phyloP scores from a whole-genome alignment of 2,113 vertebrate genomes.

The Ramphastos sulfuratus region DNA sequence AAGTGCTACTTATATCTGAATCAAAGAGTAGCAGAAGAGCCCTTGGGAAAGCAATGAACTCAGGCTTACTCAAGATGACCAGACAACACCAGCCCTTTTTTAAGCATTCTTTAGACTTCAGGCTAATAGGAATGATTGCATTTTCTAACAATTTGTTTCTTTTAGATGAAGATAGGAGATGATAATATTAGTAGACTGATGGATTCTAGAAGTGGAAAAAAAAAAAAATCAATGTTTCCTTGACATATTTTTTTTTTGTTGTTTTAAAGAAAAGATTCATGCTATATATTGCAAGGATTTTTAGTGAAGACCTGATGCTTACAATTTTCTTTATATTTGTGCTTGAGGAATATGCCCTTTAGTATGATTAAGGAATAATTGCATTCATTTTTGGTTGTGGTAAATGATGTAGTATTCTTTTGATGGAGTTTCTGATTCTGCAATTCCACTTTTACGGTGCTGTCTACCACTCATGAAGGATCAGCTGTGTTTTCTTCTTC shows the following conservation, averaged over 20 bases:
- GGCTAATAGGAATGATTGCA: not conserved
- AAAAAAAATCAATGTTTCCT: not conserved
- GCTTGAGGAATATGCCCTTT: constrained; percentile 37
- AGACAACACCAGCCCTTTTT: not conserved
- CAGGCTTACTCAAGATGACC: not conserved
- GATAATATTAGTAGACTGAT: not conserved
- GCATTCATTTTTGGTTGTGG: constrained; percentile 61
- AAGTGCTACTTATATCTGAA: constrained; percentile 14
- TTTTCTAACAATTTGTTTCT: not conserved
- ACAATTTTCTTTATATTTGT: constrained; percentile 43
- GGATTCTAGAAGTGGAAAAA: not conserved
- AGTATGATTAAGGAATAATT: constrained; percentile 68
- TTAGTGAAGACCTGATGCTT: constrained; percentile 11
- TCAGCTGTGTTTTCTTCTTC: constrained; percentile 69
- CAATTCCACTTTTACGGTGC: constrained; percentile 63
- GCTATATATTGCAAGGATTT: not conserved
- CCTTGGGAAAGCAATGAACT: constrained; percentile 5
- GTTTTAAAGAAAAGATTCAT: not conserved
- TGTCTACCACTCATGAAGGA: constrained; percentile 63
- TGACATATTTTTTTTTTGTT: not conserved
- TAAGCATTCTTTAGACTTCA: not conserved
- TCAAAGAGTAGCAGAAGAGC: not conserved
- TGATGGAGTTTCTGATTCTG: constrained; percentile 59
- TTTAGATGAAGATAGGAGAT: not conserved
- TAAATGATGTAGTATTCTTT: constrained; percentile 54